Conservation (phyloP, 2,888 invertebrate genomes). For the Dusona sp. region DNA sequence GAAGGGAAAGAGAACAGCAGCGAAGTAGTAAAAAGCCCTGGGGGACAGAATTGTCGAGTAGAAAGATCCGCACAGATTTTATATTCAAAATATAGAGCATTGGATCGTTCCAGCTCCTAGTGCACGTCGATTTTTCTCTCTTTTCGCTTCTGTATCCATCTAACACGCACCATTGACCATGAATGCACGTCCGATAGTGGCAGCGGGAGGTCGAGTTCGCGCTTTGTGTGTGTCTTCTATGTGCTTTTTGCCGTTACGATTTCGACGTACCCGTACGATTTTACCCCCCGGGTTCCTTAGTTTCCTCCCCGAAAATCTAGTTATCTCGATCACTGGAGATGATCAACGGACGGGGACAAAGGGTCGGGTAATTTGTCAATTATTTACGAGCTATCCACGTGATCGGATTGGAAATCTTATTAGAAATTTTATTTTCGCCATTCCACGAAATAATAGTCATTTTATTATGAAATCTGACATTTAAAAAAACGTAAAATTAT, state of each 20-base stretch:
- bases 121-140: conserved; percentile 41
- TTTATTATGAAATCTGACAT: neutral
- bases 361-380: conserved; percentile 41
- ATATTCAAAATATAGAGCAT: conserved; percentile 15
- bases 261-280: conserved; percentile 40
- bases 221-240: conserved; percentile 22
- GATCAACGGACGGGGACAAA: conserved; percentile 19
- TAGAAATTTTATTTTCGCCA: conserved; percentile 21
- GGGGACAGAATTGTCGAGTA: conserved; percentile 33
- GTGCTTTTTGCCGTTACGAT: conserved; percentile 27
- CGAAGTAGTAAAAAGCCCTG: conserved; percentile 30
- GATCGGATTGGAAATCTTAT: conserved; percentile 45
- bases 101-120: conserved; percentile 17
- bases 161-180: conserved; percentile 85
- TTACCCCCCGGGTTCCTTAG: conserved; percentile 39
- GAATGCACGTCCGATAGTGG: conserved; percentile 81
- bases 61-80: conserved; percentile 26
- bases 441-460: no score
- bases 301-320: conserved; percentile 82
- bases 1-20: conserved; percentile 2
- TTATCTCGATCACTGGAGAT: conserved; percentile 78
- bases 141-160: conserved; percentile 85
- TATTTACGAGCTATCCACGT: conserved; percentile 14
- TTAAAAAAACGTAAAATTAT: neutral
- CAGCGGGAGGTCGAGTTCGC: conserved; percentile 42